Evolutionary conservation across 2,113 vertebrate genomes (phyloP).

Genomic region (Helogale parvula): DNA sequence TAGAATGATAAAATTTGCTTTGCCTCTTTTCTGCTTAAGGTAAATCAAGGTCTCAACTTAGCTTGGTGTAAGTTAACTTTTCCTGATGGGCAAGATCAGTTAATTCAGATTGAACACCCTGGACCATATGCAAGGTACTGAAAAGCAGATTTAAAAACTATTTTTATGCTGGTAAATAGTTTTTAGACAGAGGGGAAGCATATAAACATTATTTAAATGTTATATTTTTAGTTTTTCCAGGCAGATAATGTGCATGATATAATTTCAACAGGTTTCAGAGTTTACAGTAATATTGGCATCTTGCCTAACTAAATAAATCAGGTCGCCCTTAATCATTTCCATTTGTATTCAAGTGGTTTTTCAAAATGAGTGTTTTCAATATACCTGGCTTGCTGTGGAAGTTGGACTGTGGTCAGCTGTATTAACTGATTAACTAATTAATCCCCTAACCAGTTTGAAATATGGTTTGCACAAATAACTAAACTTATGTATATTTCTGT

Average conservation of each 20-base stretch:
- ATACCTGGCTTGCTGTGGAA: not conserved
- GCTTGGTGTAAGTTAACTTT: slow-evolving; percentile 85
- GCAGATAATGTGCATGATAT: slow-evolving; percentile 11
- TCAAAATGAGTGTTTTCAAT: not conserved
- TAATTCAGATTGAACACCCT: slow-evolving; percentile 82
- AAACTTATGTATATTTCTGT: not conserved
- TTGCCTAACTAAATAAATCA: slow-evolving; percentile 32
- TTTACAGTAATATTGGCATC: not conserved
- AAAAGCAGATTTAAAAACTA: slow-evolving; percentile 37
- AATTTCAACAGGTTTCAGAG: not conserved
- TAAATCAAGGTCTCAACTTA: slow-evolving; percentile 72
- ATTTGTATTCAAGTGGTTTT: slow-evolving; percentile 31
- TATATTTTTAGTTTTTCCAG: slow-evolving; percentile 30
- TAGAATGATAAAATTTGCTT: slow-evolving; percentile 34
- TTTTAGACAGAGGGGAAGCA: not conserved
- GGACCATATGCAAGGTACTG: slow-evolving; percentile 86
- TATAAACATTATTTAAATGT: slow-evolving; percentile 48
- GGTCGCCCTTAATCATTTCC: not conserved
- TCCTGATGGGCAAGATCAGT: slow-evolving; percentile 81
- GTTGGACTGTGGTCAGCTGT: not conserved
- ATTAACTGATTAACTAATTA: not conserved
- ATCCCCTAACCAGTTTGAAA: not conserved
- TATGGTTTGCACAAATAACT: slow-evolving; percentile 39
- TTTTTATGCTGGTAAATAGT: not conserved
- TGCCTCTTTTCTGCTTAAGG: slow-evolving; percentile 76